Conservation (phyloP, 2,113 vertebrate genomes). For the Aphyosemion australe region DNA sequence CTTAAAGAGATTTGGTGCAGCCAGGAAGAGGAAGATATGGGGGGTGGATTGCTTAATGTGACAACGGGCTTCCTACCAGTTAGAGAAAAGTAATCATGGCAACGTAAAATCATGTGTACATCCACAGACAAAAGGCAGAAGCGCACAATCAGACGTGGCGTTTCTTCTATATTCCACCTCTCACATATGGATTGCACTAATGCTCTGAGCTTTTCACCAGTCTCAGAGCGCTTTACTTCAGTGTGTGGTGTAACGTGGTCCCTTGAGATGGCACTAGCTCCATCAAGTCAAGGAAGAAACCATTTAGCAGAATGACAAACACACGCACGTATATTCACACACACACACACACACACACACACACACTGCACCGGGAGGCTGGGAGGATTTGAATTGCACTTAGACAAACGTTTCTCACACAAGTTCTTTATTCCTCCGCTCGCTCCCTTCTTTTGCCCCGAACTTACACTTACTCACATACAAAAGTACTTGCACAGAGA, state of each 20-base stretch:
- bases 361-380: conserved; percentile 45
- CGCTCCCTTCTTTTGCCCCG: conserved; percentile 40
- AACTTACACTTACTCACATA: conserved; percentile 59
- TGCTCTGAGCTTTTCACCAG: conserved; percentile 62
- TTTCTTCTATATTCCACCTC: conserved; percentile 46
- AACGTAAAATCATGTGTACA: conserved; percentile 49
- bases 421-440: conserved; percentile 53
- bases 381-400: conserved; percentile 70
- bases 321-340: conserved; percentile 52
- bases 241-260: conserved; percentile 60
- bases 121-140: conserved; percentile 27
- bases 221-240: conserved; percentile 62
- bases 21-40: conserved; percentile 59
- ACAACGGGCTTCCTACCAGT: conserved; percentile 65
- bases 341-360: conserved; percentile 24
- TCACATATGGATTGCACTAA: conserved; percentile 67
- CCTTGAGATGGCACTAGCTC: conserved; percentile 71
- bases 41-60: conserved; percentile 59
- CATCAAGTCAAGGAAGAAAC: conserved; percentile 76
- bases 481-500: conserved; percentile 66
- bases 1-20: conserved; percentile 41
- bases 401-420: conserved; percentile 69
- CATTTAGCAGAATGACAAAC: conserved; percentile 76
- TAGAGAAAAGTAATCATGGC: conserved; percentile 70
- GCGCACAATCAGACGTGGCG: conserved; percentile 30